A percentile compares a stretch with the other conserved stretches of the same genome.
These are phyloP conservation scores for Polyergus mexicanus DNA, from an alignment of 1,140 invertebrate genomes.

Conservation along the genomic window DNA sequence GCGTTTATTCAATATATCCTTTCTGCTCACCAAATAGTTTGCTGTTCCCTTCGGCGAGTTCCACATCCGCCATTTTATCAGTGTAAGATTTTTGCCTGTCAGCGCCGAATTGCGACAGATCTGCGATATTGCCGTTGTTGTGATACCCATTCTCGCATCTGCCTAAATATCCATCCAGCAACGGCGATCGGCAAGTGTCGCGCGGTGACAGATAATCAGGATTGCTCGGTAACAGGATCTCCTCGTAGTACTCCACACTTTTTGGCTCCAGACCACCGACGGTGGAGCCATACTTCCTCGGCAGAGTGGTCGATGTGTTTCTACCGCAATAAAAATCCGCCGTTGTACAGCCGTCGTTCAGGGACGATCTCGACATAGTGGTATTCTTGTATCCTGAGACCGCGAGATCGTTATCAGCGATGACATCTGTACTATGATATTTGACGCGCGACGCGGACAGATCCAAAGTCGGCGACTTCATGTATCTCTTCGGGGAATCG, in stretches of 20 bases:
- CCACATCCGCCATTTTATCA: conserved; percentile 56
- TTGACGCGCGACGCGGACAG: conserved; percentile 70
- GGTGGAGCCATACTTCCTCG: conserved; percentile 80
- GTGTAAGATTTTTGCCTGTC: conserved; percentile 70
- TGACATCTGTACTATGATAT: conserved; percentile 78
- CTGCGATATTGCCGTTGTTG: conserved; percentile 70
- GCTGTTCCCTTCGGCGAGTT: conserved; percentile 65
- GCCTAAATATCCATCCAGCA: conserved; percentile 68
- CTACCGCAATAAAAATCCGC: conserved; percentile 49
- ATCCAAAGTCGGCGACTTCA: conserved; percentile 78
- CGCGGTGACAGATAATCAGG: conserved; percentile 76
- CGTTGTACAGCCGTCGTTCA: conserved; percentile 31
- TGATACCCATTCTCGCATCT: conserved; percentile 79
- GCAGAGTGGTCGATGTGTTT: conserved; percentile 57
- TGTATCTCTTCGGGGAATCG: conserved; percentile 80
- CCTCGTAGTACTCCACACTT: conserved; percentile 83
- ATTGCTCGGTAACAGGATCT: conserved; percentile 80
- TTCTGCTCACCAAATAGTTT: conserved; percentile 63
- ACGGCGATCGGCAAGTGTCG: conserved; percentile 60
- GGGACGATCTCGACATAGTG: conserved; percentile 54
- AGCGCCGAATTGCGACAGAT: conserved; percentile 44
- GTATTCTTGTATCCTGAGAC: conserved; percentile 59
- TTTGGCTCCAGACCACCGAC: conserved; percentile 75
- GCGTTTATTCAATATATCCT: conserved; percentile 62
- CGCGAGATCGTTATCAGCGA: conserved; percentile 71